Evolutionary conservation across 2,888 invertebrate genomes (phyloP).

Genomic region (Thereva unica): DNA sequence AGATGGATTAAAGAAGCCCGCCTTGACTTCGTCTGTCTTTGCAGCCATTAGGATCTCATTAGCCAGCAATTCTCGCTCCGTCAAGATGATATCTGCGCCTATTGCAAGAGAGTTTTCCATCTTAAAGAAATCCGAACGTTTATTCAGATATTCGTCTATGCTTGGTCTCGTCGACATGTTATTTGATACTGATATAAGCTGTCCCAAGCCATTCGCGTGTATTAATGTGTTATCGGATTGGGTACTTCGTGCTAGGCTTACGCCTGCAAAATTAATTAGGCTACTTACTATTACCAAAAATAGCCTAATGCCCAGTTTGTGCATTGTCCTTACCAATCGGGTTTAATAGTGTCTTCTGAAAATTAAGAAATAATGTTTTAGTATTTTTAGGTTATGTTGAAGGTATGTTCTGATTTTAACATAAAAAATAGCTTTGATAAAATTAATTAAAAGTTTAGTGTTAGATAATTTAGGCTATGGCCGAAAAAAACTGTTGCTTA

Average conservation of each 20-base stretch:
- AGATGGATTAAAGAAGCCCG: conserved; percentile 61
- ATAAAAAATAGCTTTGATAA: no score
- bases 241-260: not conserved
- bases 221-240: not conserved
- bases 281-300: no score
- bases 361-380: no score
- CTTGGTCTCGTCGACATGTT: conserved; percentile 1
- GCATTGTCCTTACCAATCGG: no score
- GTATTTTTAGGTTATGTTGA: no score
- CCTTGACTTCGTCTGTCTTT: conserved; percentile 62
- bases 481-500: no score
- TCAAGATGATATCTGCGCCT: conserved; percentile 62
- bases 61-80: conserved; percentile 60
- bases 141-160: conserved; percentile 46
- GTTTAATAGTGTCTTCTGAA: no score
- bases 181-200: conserved; percentile 5
- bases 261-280: not conserved
- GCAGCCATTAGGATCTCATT: conserved; percentile 65
- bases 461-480: no score
- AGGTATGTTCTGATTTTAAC: no score
- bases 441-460: no score
- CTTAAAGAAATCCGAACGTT: conserved; percentile 59
- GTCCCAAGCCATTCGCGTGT: conserved; percentile 11
- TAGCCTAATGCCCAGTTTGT: no score
- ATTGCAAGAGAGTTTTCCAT: conserved; percentile 60